Conservation (phyloP, 1,140 invertebrate species). For the Pseudomyrmex pallidus region DNA sequence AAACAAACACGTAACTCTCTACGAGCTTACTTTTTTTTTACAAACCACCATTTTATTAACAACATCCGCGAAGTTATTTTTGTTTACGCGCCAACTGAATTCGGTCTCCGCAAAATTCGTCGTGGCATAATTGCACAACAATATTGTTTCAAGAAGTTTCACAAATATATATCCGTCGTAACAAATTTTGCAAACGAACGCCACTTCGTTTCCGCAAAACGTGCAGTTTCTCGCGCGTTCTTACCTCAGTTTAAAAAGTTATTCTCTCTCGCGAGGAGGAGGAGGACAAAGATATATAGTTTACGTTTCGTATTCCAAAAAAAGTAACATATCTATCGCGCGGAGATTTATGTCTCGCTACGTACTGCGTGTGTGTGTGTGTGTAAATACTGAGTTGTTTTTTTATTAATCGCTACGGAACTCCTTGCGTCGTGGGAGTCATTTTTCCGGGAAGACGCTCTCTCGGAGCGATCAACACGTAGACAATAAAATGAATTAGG, state of each 20-base stretch:
- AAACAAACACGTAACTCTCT: no score
- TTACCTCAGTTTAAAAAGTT: conserved; percentile 13
- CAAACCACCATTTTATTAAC: not conserved
- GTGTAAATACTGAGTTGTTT: conserved; percentile 16
- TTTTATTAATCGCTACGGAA: conserved; percentile 37
- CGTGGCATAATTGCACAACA: not conserved
- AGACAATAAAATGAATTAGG: conserved; percentile 29
- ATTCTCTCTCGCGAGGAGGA: not conserved
- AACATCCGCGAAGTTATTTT: conserved; percentile 16
- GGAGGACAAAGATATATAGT: conserved; percentile 16
- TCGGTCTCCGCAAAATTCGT: not conserved
- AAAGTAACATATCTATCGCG: conserved; percentile 51
- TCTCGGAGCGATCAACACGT: conserved; percentile 27
- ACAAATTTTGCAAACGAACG: conserved; percentile 22
- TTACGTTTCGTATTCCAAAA: conserved; percentile 39
- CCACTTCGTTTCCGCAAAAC: not conserved
- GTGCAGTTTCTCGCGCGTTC: not conserved
- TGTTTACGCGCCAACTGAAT: not conserved
- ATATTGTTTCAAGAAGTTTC: conserved; percentile 24
- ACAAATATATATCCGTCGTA: not conserved
- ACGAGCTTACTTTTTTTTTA: no score
- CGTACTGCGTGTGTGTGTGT: not conserved
- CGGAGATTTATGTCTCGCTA: conserved; percentile 31
- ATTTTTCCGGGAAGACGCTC: not conserved
- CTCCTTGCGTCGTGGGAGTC: conserved; percentile 26